phyloP scores from a whole-genome alignment of 1,140 invertebrate species.

The Drosophila truncata region DNA sequence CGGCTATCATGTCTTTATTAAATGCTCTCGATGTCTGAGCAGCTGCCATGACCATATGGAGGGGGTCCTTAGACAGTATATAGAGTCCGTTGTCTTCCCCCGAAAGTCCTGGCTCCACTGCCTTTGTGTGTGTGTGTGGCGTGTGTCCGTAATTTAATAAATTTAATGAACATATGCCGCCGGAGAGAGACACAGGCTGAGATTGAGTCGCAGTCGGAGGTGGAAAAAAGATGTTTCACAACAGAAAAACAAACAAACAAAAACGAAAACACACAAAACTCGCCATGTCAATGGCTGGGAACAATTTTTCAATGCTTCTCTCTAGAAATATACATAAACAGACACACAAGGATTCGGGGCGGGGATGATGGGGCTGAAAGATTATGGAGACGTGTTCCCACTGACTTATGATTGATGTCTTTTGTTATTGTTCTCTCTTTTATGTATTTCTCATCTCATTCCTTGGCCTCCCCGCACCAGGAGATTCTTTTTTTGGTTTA shows the following conservation, averaged over 20 bases:
- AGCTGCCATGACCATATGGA: slow-evolving; percentile 44
- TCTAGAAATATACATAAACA: slow-evolving; percentile 59
- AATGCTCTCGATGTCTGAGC: slow-evolving; percentile 57
- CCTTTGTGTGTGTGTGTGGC: slow-evolving; percentile 24
- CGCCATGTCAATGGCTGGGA: slow-evolving; percentile 32
- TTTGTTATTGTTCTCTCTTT: slow-evolving; percentile 71
- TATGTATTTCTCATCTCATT: slow-evolving; percentile 43
- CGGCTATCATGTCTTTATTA: slow-evolving; percentile 53
- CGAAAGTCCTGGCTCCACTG: slow-evolving; percentile 11
- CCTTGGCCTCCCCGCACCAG: slow-evolving; percentile 1
- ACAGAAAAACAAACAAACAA: slow-evolving; percentile 29
- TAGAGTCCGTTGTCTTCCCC: background rate
- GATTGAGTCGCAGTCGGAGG: slow-evolving; percentile 26
- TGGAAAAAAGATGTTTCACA: slow-evolving; percentile 29
- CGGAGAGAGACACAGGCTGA: slow-evolving; percentile 26
- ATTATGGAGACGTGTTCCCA: slow-evolving; percentile 71
- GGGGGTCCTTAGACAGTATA: slow-evolving; percentile 8
- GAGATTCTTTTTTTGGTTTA: slow-evolving; percentile 59
- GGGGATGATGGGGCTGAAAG: slow-evolving; percentile 40
- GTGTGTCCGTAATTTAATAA: slow-evolving; percentile 77
- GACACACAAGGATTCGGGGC: background rate
- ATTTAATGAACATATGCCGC: slow-evolving; percentile 82
- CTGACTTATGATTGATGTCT: slow-evolving; percentile 82
- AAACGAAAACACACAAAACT: background rate
- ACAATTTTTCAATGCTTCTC: slow-evolving; percentile 43